Conservation (phyloP, 2,113 vertebrate species). For the Heterochromis multidens region DNA sequence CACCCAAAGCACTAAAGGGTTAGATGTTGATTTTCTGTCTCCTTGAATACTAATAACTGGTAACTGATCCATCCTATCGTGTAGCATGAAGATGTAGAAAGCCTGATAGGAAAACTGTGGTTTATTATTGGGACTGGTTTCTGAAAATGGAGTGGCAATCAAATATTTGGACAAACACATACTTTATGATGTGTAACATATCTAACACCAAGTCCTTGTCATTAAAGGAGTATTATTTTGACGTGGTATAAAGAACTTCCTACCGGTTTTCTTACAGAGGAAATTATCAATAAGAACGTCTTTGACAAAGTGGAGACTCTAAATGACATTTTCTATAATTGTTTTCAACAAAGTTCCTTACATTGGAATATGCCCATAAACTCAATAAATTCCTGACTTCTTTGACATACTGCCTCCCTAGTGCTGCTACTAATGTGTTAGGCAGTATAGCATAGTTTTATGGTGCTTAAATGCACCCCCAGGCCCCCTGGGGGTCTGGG, state of each 20-base stretch:
- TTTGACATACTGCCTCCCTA: background rate
- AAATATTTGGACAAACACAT: background rate
- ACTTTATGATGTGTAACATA: background rate
- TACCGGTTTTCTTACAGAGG: background rate
- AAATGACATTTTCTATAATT: background rate
- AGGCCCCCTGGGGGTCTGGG: background rate
- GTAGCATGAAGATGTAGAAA: background rate
- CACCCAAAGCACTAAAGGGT: too few relatives aligned
- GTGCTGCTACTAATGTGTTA: background rate
- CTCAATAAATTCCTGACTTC: background rate
- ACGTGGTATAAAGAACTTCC: background rate
- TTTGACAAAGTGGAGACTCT: background rate
- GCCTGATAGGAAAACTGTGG: background rate
- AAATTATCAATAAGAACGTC: slow-evolving; percentile 25
- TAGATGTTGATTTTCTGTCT: background rate
- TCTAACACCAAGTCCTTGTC: background rate
- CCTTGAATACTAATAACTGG: background rate
- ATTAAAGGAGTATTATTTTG: background rate
- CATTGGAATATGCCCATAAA: background rate
- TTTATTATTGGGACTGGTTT: background rate
- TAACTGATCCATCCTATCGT: background rate
- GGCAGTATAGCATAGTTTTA: background rate
- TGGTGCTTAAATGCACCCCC: background rate
- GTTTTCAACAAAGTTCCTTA: background rate
- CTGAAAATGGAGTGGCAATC: background rate